These are phyloP conservation scores for Eleutherodactylus coqui DNA, from an alignment of 2,797 vertebrate species.

Conservation along the genomic window DNA sequence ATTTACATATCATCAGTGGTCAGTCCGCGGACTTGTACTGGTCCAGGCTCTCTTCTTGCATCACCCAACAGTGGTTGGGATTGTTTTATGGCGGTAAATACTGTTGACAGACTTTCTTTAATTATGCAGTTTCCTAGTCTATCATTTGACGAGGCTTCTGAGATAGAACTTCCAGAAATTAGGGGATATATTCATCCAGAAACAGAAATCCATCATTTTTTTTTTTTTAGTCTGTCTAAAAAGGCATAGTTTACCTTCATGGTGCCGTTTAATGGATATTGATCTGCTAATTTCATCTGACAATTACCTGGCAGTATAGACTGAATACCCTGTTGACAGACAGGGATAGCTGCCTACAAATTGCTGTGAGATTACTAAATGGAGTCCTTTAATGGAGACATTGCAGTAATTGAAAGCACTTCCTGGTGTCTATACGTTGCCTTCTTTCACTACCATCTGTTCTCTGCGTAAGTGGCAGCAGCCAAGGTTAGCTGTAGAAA, in stretches of 20 bases:
- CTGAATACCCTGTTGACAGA: background rate
- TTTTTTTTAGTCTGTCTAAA: background rate
- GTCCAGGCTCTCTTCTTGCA: too few relatives aligned
- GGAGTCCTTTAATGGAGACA: background rate
- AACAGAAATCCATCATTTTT: background rate
- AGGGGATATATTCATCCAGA: background rate
- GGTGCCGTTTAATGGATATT: background rate
- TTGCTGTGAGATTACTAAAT: background rate
- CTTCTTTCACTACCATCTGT: background rate
- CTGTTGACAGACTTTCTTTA: too few relatives aligned
- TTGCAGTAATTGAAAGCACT: background rate
- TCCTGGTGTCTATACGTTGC: background rate
- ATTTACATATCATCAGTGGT: too few relatives aligned
- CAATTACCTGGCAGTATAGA: background rate
- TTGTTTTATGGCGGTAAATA: too few relatives aligned
- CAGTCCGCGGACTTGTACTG: too few relatives aligned
- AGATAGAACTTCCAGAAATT: background rate
- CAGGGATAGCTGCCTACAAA: background rate
- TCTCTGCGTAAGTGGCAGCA: background rate
- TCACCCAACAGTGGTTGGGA: too few relatives aligned
- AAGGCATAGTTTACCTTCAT: background rate
- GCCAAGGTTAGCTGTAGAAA: background rate
- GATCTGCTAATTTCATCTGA: constrained; percentile 13
- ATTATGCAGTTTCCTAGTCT: background rate
- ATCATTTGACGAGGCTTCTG: background rate